These are phyloP conservation scores for Ametastegia equiseti DNA, from an alignment of 2,888 invertebrate genomes.

Conservation along the genomic window DNA sequence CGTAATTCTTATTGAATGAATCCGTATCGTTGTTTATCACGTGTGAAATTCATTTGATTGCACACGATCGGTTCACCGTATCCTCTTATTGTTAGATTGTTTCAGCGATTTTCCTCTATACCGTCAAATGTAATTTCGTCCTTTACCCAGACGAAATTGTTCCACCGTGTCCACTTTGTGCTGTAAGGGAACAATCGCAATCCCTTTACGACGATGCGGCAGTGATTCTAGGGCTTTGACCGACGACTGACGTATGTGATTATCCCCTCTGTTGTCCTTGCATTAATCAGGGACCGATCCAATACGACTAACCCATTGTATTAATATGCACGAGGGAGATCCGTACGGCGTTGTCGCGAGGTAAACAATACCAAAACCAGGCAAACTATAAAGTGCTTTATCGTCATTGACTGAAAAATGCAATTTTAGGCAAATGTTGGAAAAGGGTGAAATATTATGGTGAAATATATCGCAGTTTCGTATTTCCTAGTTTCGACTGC, in stretches of 20 bases:
- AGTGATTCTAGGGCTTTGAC: conserved; percentile 22
- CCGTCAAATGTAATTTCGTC: conserved; percentile 15
- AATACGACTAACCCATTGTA: not conserved
- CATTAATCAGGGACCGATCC: conserved; percentile 15
- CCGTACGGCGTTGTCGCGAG: not conserved
- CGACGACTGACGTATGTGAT: conserved; percentile 32
- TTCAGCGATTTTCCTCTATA: conserved; percentile 11
- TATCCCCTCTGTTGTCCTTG: conserved; percentile 20
- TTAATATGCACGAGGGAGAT: conserved; percentile 39
- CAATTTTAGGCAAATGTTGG: not conserved
- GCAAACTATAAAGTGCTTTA: not conserved
- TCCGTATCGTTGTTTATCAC: not conserved
- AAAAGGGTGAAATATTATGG: not conserved
- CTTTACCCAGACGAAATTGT: not conserved
- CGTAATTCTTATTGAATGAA: not conserved
- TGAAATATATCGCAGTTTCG: not conserved
- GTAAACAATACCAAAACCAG: conserved; percentile 2
- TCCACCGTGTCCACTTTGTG: not conserved
- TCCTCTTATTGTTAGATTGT: conserved; percentile 4
- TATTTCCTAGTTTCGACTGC: not conserved
- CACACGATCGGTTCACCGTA: not conserved
- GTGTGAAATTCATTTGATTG: conserved; percentile 1
- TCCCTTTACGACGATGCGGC: conserved; percentile 1
- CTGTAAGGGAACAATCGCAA: conserved; percentile 38
- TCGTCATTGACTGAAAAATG: not conserved